A percentile compares a stretch with the other conserved stretches of the same genome.
These are phyloP conservation scores for Xylota sylvarum DNA, from an alignment of 2,888 invertebrate genomes.

Conservation along the genomic window DNA sequence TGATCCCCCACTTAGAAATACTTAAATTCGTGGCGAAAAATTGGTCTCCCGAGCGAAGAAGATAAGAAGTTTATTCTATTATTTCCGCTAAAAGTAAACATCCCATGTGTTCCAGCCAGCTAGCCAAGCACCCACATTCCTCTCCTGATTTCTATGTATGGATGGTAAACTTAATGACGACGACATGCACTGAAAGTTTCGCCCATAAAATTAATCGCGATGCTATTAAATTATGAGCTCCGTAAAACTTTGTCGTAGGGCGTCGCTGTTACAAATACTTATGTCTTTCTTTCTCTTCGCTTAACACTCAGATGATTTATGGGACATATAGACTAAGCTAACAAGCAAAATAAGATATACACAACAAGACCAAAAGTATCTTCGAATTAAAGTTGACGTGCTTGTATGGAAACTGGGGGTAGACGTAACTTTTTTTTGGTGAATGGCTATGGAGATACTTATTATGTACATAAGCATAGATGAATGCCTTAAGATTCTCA, in stretches of 20 bases:
- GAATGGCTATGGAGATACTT: too few relatives aligned
- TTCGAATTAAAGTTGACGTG: too few relatives aligned
- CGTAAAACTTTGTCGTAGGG: conserved; percentile 68
- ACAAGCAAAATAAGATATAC: too few relatives aligned
- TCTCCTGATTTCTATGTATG: not conserved
- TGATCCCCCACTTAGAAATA: not conserved
- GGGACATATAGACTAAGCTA: not conserved
- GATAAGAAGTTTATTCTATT: conserved; percentile 60
- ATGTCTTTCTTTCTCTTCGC: conserved; percentile 13
- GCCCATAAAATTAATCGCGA: conserved; percentile 73
- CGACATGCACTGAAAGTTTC: conserved; percentile 74
- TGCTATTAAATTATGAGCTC: conserved; percentile 74
- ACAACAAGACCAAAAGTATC: too few relatives aligned
- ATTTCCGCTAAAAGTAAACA: conserved; percentile 65
- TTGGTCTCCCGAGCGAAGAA: conserved; percentile 53
- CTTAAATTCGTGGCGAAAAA: conserved; percentile 44
- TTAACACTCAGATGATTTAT: conserved; percentile 36
- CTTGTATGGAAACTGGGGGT: too few relatives aligned
- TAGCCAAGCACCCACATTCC: not conserved
- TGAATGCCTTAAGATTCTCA: too few relatives aligned
- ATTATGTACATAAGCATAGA: too few relatives aligned
- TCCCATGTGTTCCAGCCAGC: conserved; percentile 53
- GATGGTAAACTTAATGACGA: conserved; percentile 60
- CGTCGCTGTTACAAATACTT: conserved; percentile 58
- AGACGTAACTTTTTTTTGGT: too few relatives aligned